A percentile compares a stretch with the other conserved stretches of the same genome.
phyloP scores from a whole-genome alignment of 2,888 invertebrate genomes.

The Blomia tropicalis region DNA sequence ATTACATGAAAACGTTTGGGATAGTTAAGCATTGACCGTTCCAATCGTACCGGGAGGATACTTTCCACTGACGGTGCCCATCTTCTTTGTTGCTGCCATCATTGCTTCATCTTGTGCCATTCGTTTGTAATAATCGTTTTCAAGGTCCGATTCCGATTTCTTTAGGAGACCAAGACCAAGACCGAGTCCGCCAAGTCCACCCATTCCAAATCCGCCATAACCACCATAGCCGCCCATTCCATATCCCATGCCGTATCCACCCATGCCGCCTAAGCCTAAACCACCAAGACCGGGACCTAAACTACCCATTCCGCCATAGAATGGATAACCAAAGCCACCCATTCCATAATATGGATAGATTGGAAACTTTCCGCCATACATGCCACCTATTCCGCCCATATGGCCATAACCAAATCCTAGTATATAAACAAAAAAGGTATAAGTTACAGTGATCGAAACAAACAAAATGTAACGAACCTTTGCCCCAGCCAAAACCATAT shows the following conservation, averaged over 20 bases:
- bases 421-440: too few relatives aligned
- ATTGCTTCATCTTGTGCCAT: not conserved
- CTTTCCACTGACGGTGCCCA: conserved; percentile 2
- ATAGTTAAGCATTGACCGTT: too few relatives aligned
- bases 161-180: not conserved
- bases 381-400: not conserved
- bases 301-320: not conserved
- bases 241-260: conserved; percentile 5
- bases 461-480: too few relatives aligned
- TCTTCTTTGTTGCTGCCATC: not conserved
- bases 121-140: not conserved
- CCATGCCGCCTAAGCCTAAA: not conserved
- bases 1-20: too few relatives aligned
- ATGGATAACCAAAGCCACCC: not conserved
- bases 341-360: not conserved
- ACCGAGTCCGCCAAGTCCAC: not conserved
- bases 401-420: not conserved
- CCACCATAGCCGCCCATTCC: conserved; percentile 11
- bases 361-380: not conserved
- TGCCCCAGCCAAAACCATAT: not conserved
- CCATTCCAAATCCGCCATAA: not conserved
- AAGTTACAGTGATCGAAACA: too few relatives aligned
- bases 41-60: not conserved
- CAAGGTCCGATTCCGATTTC: not conserved
- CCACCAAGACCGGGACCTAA: not conserved